phyloP scores from a whole-genome alignment of 2,888 invertebrate genomes.

The Himalopsyche kuldschensis region DNA sequence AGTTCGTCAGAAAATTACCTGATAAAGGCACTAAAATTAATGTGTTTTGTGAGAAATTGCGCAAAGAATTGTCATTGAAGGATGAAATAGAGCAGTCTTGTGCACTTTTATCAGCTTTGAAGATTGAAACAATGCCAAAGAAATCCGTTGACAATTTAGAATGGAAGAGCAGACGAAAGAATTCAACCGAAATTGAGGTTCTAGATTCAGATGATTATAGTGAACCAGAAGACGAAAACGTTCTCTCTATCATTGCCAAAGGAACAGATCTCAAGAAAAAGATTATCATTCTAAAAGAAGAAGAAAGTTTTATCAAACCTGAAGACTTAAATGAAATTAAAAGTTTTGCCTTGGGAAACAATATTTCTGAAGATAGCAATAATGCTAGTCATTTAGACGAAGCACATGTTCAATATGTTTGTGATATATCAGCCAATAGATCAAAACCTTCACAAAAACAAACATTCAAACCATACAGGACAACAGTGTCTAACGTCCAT shows the following conservation, averaged over 20 bases:
- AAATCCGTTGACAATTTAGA: constrained; percentile 59
- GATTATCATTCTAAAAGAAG: constrained; percentile 51
- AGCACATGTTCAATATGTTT: constrained; percentile 59
- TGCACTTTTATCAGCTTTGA: constrained; percentile 54
- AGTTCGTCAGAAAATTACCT: constrained; percentile 57
- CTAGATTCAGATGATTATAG: constrained; percentile 64
- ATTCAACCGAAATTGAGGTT: constrained; percentile 44
- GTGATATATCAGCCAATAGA: constrained; percentile 56
- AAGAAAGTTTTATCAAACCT: constrained; percentile 55
- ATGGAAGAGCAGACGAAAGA: constrained; percentile 59
- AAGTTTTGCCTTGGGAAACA: constrained; percentile 35
- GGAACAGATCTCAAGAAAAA: constrained; percentile 56
- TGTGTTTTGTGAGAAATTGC: constrained; percentile 53
- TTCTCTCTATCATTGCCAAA: constrained; percentile 62
- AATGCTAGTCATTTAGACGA: constrained; percentile 31
- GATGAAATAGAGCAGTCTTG: constrained; percentile 58
- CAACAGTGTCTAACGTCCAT: constrained; percentile 59
- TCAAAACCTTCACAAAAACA: constrained; percentile 46
- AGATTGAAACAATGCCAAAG: constrained; percentile 52
- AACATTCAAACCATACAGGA: constrained; percentile 62
- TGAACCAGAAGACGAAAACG: constrained; percentile 56
- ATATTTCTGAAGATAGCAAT: constrained; percentile 36
- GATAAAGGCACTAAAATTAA: constrained; percentile 64
- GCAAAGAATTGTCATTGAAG: constrained; percentile 53
- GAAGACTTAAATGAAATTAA: constrained; percentile 56